Conservation (phyloP, 2,888 invertebrate genomes). For the Latrodectus elegans region DNA sequence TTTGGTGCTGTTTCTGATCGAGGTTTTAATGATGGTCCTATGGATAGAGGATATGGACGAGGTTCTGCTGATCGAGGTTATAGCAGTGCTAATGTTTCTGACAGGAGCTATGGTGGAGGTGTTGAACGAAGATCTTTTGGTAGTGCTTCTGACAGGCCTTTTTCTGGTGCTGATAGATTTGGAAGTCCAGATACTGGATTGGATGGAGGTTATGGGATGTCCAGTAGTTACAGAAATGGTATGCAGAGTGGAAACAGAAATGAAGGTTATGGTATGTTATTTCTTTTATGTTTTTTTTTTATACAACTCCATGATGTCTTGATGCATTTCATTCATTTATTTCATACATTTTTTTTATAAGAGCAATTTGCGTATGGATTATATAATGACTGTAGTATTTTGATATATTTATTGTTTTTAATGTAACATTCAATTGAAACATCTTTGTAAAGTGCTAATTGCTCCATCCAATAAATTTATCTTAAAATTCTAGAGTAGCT, state of each 20-base stretch:
- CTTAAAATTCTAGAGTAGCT: too few species aligned
- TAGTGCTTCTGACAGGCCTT: slow-evolving; percentile 10
- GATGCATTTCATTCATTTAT: too few species aligned
- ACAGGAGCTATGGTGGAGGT: slow-evolving; percentile 23
- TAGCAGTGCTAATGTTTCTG: slow-evolving; percentile 5
- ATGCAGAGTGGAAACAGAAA: slow-evolving; percentile 27
- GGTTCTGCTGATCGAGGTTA: slow-evolving; percentile 13
- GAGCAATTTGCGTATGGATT: too few species aligned
- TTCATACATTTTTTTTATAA: too few species aligned
- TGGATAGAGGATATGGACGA: slow-evolving; percentile 22
- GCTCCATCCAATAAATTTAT: too few species aligned
- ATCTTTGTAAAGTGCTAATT: too few species aligned
- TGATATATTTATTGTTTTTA: too few species aligned
- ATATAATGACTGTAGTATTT: too few species aligned
- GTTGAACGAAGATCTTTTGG: slow-evolving; percentile 9
- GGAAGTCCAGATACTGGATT: slow-evolving; percentile 27
- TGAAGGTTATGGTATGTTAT: slow-evolving; percentile 41
- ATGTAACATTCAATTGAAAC: too few species aligned
- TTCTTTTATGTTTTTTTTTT: neutral
- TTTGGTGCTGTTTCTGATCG: neutral
- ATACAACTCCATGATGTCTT: too few species aligned
- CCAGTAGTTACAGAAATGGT: slow-evolving; percentile 36
- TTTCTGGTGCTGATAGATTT: slow-evolving; percentile 30
- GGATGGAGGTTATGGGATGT: slow-evolving; percentile 39
- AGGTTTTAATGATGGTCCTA: neutral